Percentiles rank a stretch among this genome's conserved stretches.
Evolutionary conservation across 2,888 invertebrate genomes (phyloP).

Genomic region (Dioctria rufipes): DNA sequence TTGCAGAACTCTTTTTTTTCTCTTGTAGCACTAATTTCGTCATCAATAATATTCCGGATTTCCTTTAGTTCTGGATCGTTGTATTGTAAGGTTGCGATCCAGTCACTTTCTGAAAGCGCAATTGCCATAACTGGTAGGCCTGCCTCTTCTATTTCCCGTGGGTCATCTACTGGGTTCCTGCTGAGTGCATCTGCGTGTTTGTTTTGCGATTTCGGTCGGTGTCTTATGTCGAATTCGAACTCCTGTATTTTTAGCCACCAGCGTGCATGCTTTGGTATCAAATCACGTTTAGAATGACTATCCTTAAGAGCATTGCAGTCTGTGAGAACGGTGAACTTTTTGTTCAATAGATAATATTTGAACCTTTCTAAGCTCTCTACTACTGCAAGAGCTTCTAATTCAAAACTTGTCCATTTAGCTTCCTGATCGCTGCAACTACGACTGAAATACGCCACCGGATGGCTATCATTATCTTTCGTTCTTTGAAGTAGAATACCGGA

Average conservation of each 20-base stretch:
- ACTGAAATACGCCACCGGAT: constrained; percentile 42
- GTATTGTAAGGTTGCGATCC: no score
- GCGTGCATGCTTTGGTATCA: no score
- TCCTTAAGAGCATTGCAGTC: constrained; percentile 24
- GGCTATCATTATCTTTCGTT: background rate
- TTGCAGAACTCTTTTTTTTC: no score
- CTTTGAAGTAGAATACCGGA: constrained; percentile 29
- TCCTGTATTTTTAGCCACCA: background rate
- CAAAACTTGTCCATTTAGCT: no score
- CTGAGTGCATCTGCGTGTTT: constrained; percentile 7
- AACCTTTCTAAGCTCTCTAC: constrained; percentile 35
- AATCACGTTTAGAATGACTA: background rate
- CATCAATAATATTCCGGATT: no score
- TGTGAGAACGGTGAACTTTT: constrained; percentile 7
- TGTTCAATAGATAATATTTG: constrained; percentile 15
- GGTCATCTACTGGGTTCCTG: background rate
- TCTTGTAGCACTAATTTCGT: no score
- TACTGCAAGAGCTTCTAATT: background rate
- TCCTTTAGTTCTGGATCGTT: no score
- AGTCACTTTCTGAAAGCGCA: no score
- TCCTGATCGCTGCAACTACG: background rate
- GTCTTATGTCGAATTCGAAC: background rate
- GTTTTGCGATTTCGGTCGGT: background rate
- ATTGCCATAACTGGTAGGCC: no score
- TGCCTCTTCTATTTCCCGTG: background rate